Conservation (phyloP, 2,113 vertebrate species). For the Struthio camelus region DNA sequence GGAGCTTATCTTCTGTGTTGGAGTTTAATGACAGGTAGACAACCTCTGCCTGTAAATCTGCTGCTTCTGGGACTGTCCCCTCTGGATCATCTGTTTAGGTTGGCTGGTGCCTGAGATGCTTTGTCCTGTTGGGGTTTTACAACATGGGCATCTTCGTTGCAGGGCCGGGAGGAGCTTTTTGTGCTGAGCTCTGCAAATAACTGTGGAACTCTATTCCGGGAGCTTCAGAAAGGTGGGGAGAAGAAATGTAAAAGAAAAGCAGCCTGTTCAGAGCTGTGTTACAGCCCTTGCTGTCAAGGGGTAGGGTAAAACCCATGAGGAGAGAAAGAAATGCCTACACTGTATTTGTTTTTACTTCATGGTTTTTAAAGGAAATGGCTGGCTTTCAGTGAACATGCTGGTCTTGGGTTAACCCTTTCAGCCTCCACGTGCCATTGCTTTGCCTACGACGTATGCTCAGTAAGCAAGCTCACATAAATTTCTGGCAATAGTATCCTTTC, state of each 20-base stretch:
- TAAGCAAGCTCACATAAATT: conserved; percentile 17
- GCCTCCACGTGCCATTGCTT: not conserved
- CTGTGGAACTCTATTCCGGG: accelerated
- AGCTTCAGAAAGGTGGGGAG: not conserved
- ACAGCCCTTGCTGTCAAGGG: not conserved
- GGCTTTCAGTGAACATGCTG: not conserved
- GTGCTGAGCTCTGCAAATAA: not conserved
- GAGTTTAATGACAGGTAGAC: not conserved
- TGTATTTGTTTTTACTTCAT: not conserved
- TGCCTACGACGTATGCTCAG: not conserved
- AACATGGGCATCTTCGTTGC: accelerated
- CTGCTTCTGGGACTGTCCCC: not conserved
- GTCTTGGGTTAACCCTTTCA: not conserved
- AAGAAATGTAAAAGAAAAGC: not conserved
- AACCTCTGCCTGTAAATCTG: not conserved
- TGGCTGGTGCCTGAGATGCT: not conserved
- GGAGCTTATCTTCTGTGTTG: not conserved
- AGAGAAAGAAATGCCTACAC: not conserved
- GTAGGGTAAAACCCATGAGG: accelerated
- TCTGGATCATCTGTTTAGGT: not conserved
- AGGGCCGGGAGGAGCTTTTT: not conserved
- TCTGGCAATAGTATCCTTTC: conserved; percentile 13
- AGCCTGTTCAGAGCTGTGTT: not conserved
- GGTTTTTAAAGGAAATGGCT: not conserved
- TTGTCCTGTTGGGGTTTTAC: accelerated